Conservation (phyloP, 2,113 vertebrate genomes). For the Gadus macrocephalus region DNA sequence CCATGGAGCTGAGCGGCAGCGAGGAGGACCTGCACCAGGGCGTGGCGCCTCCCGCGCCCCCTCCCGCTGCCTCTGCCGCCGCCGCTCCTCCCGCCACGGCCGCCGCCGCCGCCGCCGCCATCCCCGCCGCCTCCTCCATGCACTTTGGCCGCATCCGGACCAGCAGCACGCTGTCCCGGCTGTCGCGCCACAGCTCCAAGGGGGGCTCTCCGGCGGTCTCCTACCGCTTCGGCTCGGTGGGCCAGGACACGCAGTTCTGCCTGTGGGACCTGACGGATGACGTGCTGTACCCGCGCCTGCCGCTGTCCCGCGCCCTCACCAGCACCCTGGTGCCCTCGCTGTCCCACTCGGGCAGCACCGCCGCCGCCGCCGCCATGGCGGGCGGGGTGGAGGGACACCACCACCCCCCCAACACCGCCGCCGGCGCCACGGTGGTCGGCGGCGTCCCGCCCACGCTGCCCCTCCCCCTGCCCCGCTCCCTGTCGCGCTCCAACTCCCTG, state of each 20-base stretch:
- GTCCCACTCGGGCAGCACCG: slow-evolving; percentile 63
- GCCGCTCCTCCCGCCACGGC: too few relatives aligned
- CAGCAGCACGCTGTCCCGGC: slow-evolving; percentile 78
- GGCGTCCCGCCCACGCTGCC: slow-evolving; percentile 56
- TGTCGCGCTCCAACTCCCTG: slow-evolving; percentile 89
- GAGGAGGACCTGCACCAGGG: slow-evolving; percentile 75
- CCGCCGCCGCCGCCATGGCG: slow-evolving; percentile 50
- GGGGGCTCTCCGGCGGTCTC: slow-evolving; percentile 71
- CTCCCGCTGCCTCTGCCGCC: too few relatives aligned
- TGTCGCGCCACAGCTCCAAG: slow-evolving; percentile 75
- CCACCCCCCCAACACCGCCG: slow-evolving; percentile 62
- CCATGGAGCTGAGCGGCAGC: slow-evolving; percentile 70
- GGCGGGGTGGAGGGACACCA: slow-evolving; percentile 69
- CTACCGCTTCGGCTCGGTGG: slow-evolving; percentile 88
- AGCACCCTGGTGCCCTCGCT: slow-evolving; percentile 70
- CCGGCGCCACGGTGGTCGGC: slow-evolving; percentile 53
- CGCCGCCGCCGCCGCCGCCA: neutral
- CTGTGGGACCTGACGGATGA: slow-evolving; percentile 90
- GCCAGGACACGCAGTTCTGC: slow-evolving; percentile 92
- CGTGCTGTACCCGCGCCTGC: slow-evolving; percentile 75
- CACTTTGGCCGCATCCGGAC: slow-evolving; percentile 74
- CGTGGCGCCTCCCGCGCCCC: neutral
- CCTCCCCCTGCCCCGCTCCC: slow-evolving; percentile 76
- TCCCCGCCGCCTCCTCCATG: slow-evolving; percentile 36
- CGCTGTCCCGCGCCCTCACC: slow-evolving; percentile 79